Conservation (phyloP, 1,140 invertebrate species). For the Drosophila prosaltans region DNA sequence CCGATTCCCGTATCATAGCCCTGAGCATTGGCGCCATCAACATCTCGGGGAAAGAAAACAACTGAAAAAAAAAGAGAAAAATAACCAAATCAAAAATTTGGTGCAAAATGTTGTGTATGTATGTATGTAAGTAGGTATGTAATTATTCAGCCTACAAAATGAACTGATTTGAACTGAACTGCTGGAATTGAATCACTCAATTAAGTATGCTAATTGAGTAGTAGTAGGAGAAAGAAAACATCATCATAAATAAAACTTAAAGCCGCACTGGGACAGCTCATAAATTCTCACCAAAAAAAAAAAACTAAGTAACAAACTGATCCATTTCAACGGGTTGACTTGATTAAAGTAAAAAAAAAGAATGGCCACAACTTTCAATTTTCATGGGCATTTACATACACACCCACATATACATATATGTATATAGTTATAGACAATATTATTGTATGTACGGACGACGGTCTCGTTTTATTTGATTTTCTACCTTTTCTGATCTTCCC, state of each 20-base stretch:
- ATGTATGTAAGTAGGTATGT: not conserved
- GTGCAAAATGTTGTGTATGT: constrained; percentile 16
- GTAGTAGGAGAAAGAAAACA: constrained; percentile 28
- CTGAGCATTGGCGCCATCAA: constrained; percentile 80
- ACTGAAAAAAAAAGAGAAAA: constrained; percentile 19
- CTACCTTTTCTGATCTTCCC: constrained; percentile 54
- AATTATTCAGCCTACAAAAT: constrained; percentile 25
- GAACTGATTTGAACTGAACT: constrained; percentile 34
- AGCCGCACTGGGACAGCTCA: constrained; percentile 32
- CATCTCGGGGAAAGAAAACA: constrained; percentile 57
- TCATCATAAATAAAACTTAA: constrained; percentile 63
- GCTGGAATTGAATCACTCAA: constrained; percentile 60
- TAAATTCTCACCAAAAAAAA: constrained; percentile 56
- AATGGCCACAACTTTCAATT: constrained; percentile 71
- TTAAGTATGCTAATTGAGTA: constrained; percentile 68
- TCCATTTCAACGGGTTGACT: constrained; percentile 56
- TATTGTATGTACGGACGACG: not conserved
- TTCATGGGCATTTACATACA: constrained; percentile 57
- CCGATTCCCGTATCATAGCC: constrained; percentile 83
- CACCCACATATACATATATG: constrained; percentile 9
- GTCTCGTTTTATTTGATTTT: constrained; percentile 26
- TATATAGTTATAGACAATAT: not conserved
- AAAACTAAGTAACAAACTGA: constrained; percentile 56
- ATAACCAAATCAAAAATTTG: constrained; percentile 36
- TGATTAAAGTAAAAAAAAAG: constrained; percentile 50